Base-by-base conservation (phyloP, 2,113 vertebrate species). In the Ageneiosus marmoratus region DNA sequence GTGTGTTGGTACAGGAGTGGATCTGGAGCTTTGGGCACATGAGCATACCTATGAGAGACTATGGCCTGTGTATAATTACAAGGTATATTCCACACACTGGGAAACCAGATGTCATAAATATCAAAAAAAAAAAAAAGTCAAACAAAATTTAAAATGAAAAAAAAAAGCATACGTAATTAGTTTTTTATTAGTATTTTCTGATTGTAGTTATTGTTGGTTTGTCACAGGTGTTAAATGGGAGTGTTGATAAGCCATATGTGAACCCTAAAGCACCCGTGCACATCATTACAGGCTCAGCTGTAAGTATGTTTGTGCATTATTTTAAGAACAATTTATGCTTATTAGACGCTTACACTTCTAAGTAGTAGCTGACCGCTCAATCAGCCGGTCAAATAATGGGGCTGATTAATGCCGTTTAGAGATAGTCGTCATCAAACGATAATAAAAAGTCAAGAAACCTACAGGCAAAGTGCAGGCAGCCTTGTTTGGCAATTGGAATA, bases 211-310 rank as follows among this genome's bases (percentile, higher is more conserved):
- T 79, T 88, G 5, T 81, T 27, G 76, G 6, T 80, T 34, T 84
- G 10, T 77, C 70, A 69, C 84, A 97, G 96, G 95, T 96, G n/a
- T 91, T 90, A 86, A 97, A 97, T 0, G 95, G 96, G 34, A 96
- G 95, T 86, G 67, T 0, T 44, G 88, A 93, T 46, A 88, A 84
- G 58, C 96, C 96, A 3, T 96, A 97, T 46, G 93, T 94, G 58
- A 95, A 96, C 76, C 96, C 96, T 1, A 93, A 86, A 81, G 95
- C 93, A 53, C 95, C 96, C 0, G 95, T 97, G 0, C 96, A 96
- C 85, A 96, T 97, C 56, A 96, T 96, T 90, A 95, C 95, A 0
- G 96, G 96, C 86, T 97, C 96, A 20, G 96, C 96, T 13, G 96
- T 96, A 89, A 96, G 96, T 92, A 87, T 18, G 1, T 29, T 50